Base-by-base conservation (phyloP, 2,888 invertebrate species). In the Villa cingulata region DNA sequence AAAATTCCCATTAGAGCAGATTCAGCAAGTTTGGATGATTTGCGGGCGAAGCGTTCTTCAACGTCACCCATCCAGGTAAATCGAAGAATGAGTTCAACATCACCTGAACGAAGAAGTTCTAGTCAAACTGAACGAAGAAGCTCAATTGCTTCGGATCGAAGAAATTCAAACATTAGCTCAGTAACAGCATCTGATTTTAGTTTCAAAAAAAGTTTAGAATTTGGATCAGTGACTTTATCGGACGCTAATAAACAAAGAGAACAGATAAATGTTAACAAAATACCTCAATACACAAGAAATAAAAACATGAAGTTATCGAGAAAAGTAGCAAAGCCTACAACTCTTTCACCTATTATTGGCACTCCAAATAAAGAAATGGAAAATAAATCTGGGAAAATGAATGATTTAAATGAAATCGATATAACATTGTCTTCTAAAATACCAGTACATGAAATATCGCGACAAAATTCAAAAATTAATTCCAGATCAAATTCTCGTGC, bases 321-420 rank as follows among this genome's bases (percentile, higher is more conserved):
- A 1, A 64, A 65, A 52, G 61, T 69, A 37, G 62, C 58, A 9
- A 69, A 66, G 39, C 68, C 68, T 14, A 60, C 62, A 19, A 65
- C 65, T 2, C 52, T 70, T 2, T 70, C 69, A 0, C 69, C 69
- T 1, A 70, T 70, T 15, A 63, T 69, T 43, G 69, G 69, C 1
- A 70, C 69, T 0, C 69, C 69, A 3, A 70, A 70, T 46, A 68
- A 65, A 51, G 69, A 70, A 19, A 47, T 52, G 17, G 54, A 55
- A 15, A 48, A 49, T 4, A 55, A 48, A 9, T 45, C 53, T 54
- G 60, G 45, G 57, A 62, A 53, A 18, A 37, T 44, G 12, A 45
- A 51, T 6, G 58, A 39, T 58, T 62, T 1, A 58, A 45, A 17
- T 32, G 37, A 43, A 16, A 10, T 36, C 4, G 6, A 17, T 23